Evolutionary conservation across 2,113 vertebrate species (phyloP), one percentile per base, ranked within the genome.

Genomic region (Micromys minutus): DNA sequence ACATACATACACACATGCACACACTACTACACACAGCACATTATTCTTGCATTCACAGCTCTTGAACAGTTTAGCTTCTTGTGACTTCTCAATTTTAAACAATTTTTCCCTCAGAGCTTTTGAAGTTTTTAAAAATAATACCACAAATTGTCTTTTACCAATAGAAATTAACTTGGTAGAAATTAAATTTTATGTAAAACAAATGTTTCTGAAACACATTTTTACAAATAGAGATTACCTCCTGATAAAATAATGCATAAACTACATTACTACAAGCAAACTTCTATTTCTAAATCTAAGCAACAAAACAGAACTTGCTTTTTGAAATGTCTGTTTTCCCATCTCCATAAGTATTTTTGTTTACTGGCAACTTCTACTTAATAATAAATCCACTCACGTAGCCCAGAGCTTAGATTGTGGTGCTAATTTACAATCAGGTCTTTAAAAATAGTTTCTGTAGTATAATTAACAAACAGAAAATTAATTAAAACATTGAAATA

Each of bases 381-480:
- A 59, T 24, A 24, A 84, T 81, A 69, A 36, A 31, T 93, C 63
- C 12, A 13, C 10, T 65, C 89, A 84, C 34, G 63, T 4, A 57
- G 42, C 29, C 81, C 50, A 1, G 65, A 72, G 8, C 36, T 24
- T 79, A 79, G n/a, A 83, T 81, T 67, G 24, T 77, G 74, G 67
- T 65, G 2, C 10, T 52, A 63, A 91, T 86, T 81, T 90, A 96
- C 57, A 94, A 90, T 72, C 34, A 86, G 74, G 21, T n/a, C 21
- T 76, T 89, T 90, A n/a, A 89, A 95, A 97, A 97, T 96, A 47
- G 47, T 98, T 87, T 67, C 94, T 97, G 88, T 96, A 96, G 59
- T 96, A 93, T 7, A 45, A 86, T 67, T 95, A 97, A 87, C 36
- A 19, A 89, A 88, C 47, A 7, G 69, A 81, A 61, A 3, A 84